Evolutionary conservation across 2,113 vertebrate genomes (phyloP).

Genomic region (Dinomys branickii): DNA sequence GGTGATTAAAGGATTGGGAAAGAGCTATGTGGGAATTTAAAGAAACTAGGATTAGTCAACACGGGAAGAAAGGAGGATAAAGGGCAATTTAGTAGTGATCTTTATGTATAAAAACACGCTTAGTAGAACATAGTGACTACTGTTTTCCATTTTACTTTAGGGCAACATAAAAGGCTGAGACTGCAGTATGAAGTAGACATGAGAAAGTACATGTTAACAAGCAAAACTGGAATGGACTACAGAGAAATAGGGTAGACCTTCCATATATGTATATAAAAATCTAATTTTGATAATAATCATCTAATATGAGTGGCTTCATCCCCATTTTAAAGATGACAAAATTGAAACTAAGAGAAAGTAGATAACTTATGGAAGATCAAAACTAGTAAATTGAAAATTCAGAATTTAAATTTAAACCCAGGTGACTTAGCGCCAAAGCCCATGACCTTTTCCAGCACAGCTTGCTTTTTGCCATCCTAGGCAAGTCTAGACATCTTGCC

Average conservation of each 20-base stretch:
- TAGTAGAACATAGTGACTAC: not conserved
- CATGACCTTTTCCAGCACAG: not conserved
- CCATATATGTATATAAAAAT: not conserved
- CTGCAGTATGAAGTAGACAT: not conserved
- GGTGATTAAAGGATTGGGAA: slow-evolving; percentile 71
- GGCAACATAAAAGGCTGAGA: slow-evolving; percentile 12
- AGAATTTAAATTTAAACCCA: not conserved
- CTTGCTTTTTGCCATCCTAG: not conserved
- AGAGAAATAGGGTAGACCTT: slow-evolving; percentile 13
- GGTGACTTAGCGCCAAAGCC: not conserved
- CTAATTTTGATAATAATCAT: slow-evolving; percentile 4
- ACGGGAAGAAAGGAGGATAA: slow-evolving; percentile 64
- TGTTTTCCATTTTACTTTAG: slow-evolving; percentile 49
- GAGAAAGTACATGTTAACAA: slow-evolving; percentile 18
- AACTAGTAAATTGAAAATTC: not conserved
- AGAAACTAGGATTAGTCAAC: slow-evolving; percentile 63
- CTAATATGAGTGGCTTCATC: not conserved
- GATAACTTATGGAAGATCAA: not conserved
- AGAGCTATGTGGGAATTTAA: slow-evolving; percentile 65
- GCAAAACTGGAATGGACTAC: slow-evolving; percentile 4
- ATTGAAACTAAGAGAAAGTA: not conserved
- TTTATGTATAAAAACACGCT: slow-evolving; percentile 14
- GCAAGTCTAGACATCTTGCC: not conserved
- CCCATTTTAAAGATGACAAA: slow-evolving; percentile 33
- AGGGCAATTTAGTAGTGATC: slow-evolving; percentile 64